phyloP scores from a whole-genome alignment of 2,113 vertebrate species.

The Hirundichthys speculiger region DNA sequence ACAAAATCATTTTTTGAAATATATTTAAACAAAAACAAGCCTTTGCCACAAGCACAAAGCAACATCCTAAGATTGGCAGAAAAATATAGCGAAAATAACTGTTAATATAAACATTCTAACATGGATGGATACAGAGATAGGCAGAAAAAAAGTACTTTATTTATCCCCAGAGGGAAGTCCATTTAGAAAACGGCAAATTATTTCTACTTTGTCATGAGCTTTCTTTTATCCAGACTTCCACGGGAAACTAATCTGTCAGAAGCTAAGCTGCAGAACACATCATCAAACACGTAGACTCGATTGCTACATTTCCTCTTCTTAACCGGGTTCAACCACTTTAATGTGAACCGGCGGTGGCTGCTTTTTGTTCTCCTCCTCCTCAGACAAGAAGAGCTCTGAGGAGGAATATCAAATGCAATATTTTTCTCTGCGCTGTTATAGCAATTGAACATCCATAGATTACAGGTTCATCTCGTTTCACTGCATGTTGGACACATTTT shows the following conservation, averaged over 20 bases:
- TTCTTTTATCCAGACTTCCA: constrained; percentile 40
- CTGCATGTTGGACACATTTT: neutral
- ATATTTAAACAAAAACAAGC: constrained; percentile 1
- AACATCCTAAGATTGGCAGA: too few relatives aligned
- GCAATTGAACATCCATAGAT: constrained; percentile 8
- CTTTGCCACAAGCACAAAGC: neutral
- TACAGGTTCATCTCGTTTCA: neutral
- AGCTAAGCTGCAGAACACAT: constrained; percentile 46
- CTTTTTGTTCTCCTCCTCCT: constrained; percentile 31
- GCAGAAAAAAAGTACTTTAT: too few relatives aligned
- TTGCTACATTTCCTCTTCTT: constrained; percentile 46
- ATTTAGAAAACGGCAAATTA: constrained; percentile 6
- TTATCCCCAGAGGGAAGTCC: neutral
- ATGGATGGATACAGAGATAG: neutral
- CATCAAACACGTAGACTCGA: constrained; percentile 43
- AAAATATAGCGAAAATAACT: too few relatives aligned
- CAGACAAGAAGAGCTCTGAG: constrained; percentile 22
- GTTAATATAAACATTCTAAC: too few relatives aligned
- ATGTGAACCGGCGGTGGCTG: constrained; percentile 62
- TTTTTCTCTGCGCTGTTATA: constrained; percentile 31
- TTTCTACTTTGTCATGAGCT: constrained; percentile 30
- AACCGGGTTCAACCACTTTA: constrained; percentile 21
- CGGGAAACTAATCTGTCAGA: constrained; percentile 49
- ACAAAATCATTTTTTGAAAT: neutral
- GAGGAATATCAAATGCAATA: constrained; percentile 19